phyloP scores from a whole-genome alignment of 2,797 vertebrate species.

The Sebastes nivosus region DNA sequence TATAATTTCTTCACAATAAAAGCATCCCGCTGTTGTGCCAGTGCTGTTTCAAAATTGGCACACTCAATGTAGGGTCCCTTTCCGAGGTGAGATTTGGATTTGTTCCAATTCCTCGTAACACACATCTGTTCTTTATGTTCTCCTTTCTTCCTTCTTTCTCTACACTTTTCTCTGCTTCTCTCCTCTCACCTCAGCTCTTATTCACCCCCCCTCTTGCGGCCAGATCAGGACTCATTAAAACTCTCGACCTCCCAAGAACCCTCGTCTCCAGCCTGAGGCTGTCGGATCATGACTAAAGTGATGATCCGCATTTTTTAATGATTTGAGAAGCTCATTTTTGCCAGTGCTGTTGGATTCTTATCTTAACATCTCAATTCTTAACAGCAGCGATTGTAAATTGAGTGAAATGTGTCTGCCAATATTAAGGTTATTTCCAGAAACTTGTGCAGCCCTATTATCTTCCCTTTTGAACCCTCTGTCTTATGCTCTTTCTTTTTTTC shows the following conservation, averaged over 20 bases:
- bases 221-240: slow-evolving; percentile 21
- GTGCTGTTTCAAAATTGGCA: not conserved
- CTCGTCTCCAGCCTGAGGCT: not conserved
- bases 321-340: not conserved
- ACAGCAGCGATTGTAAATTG: not conserved
- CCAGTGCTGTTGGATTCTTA: not conserved
- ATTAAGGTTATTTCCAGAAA: not conserved
- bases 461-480: slow-evolving; percentile 6
- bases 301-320: not conserved
- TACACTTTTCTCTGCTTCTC: not conserved
- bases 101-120: not conserved
- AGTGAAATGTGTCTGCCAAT: slow-evolving; percentile 6
- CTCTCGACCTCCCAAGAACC: not conserved
- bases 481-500: not conserved
- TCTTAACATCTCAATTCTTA: not conserved
- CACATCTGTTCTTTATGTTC: not conserved
- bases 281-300: slow-evolving; percentile 1
- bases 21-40: not conserved
- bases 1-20: not conserved
- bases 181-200: not conserved
- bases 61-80: not conserved
- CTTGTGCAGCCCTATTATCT: not conserved
- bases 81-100: not conserved
- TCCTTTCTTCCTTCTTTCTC: not conserved
- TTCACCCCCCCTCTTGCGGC: not conserved